phyloP scores from a whole-genome alignment of 2,888 invertebrate genomes.

The Lasioglossum morio region DNA sequence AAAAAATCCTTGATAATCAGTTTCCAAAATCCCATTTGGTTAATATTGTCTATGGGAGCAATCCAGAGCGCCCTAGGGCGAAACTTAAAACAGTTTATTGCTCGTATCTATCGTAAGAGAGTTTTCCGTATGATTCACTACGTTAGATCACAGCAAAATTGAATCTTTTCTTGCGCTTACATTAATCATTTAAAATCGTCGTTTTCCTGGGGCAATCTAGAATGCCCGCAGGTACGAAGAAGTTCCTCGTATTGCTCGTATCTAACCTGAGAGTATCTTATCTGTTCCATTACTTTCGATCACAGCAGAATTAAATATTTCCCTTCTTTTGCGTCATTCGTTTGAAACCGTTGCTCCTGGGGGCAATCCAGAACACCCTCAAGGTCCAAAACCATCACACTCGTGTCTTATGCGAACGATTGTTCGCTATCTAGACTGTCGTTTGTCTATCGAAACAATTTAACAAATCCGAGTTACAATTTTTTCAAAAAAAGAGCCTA shows the following conservation, averaged over 20 bases:
- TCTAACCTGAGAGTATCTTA: neutral
- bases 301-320: neutral
- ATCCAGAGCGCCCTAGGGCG: too few species aligned
- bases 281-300: neutral
- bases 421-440: too few species aligned
- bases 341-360: neutral
- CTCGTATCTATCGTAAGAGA: too few species aligned
- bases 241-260: neutral
- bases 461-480: neutral
- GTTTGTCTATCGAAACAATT: neutral
- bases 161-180: too few species aligned
- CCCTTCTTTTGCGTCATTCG: neutral
- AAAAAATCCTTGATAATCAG: neutral
- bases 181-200: too few species aligned
- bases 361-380: neutral
- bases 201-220: too few species aligned
- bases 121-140: too few species aligned
- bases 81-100: too few species aligned
- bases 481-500: neutral
- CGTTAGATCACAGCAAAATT: too few species aligned
- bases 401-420: neutral
- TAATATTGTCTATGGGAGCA: too few species aligned
- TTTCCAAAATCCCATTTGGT: too few species aligned
- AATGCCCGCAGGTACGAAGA: too few species aligned
- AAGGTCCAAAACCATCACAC: neutral